These are phyloP conservation scores for Saccostrea echinata DNA, from an alignment of 1,140 invertebrate genomes.

Conservation along the genomic window DNA sequence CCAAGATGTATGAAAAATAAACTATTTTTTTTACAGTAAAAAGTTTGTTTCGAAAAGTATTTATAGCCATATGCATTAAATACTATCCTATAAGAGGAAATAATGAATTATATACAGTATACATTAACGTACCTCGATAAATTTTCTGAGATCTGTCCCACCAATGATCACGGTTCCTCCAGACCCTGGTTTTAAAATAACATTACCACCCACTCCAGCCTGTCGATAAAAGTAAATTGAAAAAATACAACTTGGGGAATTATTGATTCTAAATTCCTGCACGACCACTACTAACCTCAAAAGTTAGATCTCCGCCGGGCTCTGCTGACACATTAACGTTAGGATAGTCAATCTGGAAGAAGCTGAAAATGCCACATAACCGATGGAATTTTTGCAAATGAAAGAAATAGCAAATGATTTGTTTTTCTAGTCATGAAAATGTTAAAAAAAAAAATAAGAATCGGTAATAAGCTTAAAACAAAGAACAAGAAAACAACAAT, in stretches of 20 bases:
- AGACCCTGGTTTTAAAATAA: constrained; percentile 59
- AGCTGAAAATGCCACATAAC: constrained; percentile 50
- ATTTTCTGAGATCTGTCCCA: constrained; percentile 60
- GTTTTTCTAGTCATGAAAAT: no score
- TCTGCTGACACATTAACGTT: constrained; percentile 65
- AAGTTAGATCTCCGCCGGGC: constrained; percentile 59
- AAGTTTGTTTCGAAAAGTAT: not conserved
- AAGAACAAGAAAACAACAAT: no score
- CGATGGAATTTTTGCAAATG: no score
- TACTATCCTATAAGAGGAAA: not conserved
- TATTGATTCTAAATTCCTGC: not conserved
- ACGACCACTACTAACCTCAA: constrained; percentile 52
- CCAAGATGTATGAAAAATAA: not conserved
- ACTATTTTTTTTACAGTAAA: not conserved
- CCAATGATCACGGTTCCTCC: constrained; percentile 60
- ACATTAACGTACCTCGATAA: constrained; percentile 54
- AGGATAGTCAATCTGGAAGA: constrained; percentile 65
- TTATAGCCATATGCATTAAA: not conserved
- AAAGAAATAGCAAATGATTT: no score
- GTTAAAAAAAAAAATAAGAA: no score
- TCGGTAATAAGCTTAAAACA: no score
- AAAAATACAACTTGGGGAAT: not conserved
- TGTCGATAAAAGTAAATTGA: not conserved
- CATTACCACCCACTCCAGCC: constrained; percentile 60
- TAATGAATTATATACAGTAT: not conserved